Conservation (phyloP, 2,888 invertebrate species). For the Andricus curvator region DNA sequence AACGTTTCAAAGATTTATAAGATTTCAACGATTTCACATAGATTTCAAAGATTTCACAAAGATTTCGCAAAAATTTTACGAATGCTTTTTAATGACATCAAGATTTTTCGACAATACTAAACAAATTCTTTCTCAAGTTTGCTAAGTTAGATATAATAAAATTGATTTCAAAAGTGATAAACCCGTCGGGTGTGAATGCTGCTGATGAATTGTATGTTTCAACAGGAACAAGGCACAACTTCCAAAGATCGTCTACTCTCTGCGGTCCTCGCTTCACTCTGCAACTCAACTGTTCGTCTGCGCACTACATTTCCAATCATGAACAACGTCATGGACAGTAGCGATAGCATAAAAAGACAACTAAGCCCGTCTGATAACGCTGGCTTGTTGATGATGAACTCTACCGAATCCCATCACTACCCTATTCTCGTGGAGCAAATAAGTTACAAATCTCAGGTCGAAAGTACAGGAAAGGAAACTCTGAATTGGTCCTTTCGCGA, state of each 20-base stretch:
- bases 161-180: too few relatives aligned
- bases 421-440: conserved; percentile 89
- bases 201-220: conserved; percentile 40
- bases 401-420: conserved; percentile 85
- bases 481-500: conserved; percentile 87
- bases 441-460: conserved; percentile 83
- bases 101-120: too few relatives aligned
- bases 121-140: too few relatives aligned
- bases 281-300: conserved; percentile 87
- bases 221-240: conserved; percentile 77
- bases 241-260: conserved; percentile 84
- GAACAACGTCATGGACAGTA: conserved; percentile 78
- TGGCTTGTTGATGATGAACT: conserved; percentile 84
- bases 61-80: too few relatives aligned
- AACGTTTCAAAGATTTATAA: too few relatives aligned
- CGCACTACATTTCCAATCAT: conserved; percentile 88
- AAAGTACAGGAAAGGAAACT: conserved; percentile 71
- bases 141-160: too few relatives aligned
- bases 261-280: conserved; percentile 91
- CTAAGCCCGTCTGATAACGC: conserved; percentile 86
- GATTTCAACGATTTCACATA: too few relatives aligned
- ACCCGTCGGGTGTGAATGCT: not conserved
- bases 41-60: too few relatives aligned
- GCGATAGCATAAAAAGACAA: conserved; percentile 79
- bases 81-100: too few relatives aligned